Evolutionary conservation across 2,797 vertebrate genomes (phyloP), one percentile per base, ranked within the genome.

Genomic region (Rhyacichthys aspro): DNA sequence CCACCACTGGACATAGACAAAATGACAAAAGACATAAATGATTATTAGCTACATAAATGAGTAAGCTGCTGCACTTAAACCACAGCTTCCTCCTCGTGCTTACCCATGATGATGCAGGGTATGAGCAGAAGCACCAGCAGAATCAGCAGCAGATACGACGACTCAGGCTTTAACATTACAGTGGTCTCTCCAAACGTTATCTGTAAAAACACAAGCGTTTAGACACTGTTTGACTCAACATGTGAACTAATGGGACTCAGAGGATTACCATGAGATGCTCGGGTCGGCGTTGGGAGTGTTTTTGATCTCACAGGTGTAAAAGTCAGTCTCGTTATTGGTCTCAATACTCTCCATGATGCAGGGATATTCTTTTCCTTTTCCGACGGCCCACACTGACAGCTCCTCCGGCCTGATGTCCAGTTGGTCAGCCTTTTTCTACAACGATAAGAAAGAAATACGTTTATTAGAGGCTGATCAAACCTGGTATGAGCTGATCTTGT

Each of bases 391-490:
- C 37, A 96, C 91, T 0, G 66, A 78, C 16, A 98, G 47, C 11
- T 98, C 97, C 0, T 56, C 59, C 16, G 7, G 1, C 7, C 41
- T 89, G 71, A 98, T 92, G 54, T 89, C 84, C 78, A 98, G 87
- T 10, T 81, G 67, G 76, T 98, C 97, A 0, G 81, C 82, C 72
- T 74, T 88, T 95, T 98, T 98, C 96, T 98, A 74, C 45, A 81
- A 60, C 23, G 39, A 76, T 33, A 86, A 0, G 5, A 38, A 55
- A 1, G 1, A 37, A 3, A 33, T 0, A n/a, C 3, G 39, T 49
- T 9, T 0, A 41, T 10, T 14, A 7, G 1, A 46, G 8, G 1
- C 23, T 28, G 4, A 6, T 38, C 8, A 0, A 5, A 9, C 4
- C 6, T 19, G n/a, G n/a, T n/a, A n/a, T n/a, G n/a, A n/a, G n/a